These are phyloP conservation scores for Leptarthrus brevirostris DNA, from an alignment of 2,888 invertebrate genomes.

Conservation along the genomic window DNA sequence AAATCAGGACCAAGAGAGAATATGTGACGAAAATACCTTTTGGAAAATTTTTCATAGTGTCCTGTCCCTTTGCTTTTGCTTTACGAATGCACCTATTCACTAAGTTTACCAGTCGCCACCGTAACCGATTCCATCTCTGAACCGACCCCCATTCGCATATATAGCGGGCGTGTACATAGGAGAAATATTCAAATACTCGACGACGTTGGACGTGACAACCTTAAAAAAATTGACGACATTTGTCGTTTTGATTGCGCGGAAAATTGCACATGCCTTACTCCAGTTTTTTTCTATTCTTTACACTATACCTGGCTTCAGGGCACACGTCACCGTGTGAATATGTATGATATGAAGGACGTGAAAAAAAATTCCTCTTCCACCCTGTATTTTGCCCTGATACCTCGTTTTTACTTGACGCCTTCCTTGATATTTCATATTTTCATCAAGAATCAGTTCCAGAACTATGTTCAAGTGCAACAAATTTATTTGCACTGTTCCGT, in stretches of 20 bases:
- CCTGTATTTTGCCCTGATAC: slow-evolving; percentile 5
- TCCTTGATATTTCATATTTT: slow-evolving; percentile 48
- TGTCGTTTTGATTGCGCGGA: slow-evolving; percentile 59
- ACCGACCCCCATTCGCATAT: neutral
- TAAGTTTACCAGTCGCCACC: slow-evolving; percentile 7
- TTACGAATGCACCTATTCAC: slow-evolving; percentile 41
- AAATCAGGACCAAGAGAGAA: slow-evolving; percentile 55
- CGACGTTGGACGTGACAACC: slow-evolving; percentile 58
- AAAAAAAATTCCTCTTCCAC: slow-evolving; percentile 22
- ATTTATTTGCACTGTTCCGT: neutral
- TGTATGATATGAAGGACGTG: slow-evolving; percentile 45
- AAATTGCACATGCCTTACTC: slow-evolving; percentile 56
- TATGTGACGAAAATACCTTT: slow-evolving; percentile 51
- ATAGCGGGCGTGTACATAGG: neutral
- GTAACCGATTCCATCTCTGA: neutral
- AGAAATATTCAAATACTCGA: slow-evolving; percentile 51
- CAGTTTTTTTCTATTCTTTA: slow-evolving; percentile 2
- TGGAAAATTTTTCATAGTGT: slow-evolving; percentile 40
- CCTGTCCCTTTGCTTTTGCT: slow-evolving; percentile 12
- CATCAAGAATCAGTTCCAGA: slow-evolving; percentile 44
- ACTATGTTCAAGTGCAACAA: slow-evolving; percentile 35
- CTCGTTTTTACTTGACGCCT: slow-evolving; percentile 17
- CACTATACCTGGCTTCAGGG: slow-evolving; percentile 38
- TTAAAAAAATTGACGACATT: slow-evolving; percentile 59
- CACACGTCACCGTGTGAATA: slow-evolving; percentile 45